Evolutionary conservation across 2,888 invertebrate species (phyloP), one percentile per base, ranked within the genome.

Genomic region (Scaptomyza flava): DNA sequence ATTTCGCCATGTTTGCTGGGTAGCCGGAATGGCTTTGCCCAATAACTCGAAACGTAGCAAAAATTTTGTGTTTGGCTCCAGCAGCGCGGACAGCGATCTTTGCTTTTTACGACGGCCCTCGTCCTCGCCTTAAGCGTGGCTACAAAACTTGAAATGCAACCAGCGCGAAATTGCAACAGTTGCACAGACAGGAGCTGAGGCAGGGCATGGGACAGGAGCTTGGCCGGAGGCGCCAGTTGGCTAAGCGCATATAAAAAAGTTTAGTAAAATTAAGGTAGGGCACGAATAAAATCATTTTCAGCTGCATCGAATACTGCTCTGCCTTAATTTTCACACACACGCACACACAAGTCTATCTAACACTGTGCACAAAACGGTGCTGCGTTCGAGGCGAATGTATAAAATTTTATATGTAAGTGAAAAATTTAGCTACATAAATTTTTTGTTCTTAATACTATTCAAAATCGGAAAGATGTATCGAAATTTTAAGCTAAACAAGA

Each of bases 171-270:
- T 77, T 89, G 88, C 88, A 80, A 60, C 73, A 62, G 73, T 56
- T 27, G 27, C 27, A 27, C 27, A 27, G 61, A 68, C 73, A 58
- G 53, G 20, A 67, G 48, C 66, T 33, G 36, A 31, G 52, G 11
- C 11, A n/a, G 20, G n/a, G n/a, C 14, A 23, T 17, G 30, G 7
- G 31, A 17, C 34, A 14, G 43, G 20, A 27, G 41, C 42, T 27
- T 30, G 23, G 43, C 60, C 62, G 50, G 42, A 67, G 88, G 86
- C 82, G 87, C 85, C 84, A 72, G 66, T 79, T 87, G 87, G 85
- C 86, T 87, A 88, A 85, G 71, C 84, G 57, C 69, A 80, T 74
- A 87, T 88, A 88, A 80, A 87, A 87, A 87, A 77, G 81, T 77
- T 87, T 84, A 86, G 81, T 71, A 68, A 72, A 77, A 83, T 84